A percentile compares a stretch with the other conserved stretches of the same genome.
These are phyloP conservation scores for Xenus cinereus DNA, from an alignment of 2,113 vertebrate species.

Conservation along the genomic window DNA sequence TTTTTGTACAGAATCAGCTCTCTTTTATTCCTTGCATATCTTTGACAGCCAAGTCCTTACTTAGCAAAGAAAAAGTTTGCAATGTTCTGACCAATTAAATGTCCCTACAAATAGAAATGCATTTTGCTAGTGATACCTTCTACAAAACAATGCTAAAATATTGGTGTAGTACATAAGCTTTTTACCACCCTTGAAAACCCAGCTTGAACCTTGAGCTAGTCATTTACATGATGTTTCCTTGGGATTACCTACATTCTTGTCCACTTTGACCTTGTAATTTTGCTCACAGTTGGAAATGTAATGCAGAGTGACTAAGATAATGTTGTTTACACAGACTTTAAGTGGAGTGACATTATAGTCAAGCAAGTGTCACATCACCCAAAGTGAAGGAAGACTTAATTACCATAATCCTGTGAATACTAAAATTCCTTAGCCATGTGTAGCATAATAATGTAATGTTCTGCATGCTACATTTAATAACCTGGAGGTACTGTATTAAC, in stretches of 20 bases:
- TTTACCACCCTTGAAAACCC: conserved; percentile 68
- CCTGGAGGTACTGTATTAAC: conserved; percentile 41
- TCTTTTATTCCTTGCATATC: background rate
- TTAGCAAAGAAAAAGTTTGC: background rate
- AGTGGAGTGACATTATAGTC: conserved; percentile 87
- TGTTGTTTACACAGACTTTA: conserved; percentile 88
- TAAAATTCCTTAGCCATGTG: conserved; percentile 79
- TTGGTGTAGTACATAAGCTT: conserved; percentile 36
- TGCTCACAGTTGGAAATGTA: conserved; percentile 80
- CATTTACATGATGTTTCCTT: conserved; percentile 77
- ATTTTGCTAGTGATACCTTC: background rate
- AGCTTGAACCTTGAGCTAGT: conserved; percentile 62
- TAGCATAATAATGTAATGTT: conserved; percentile 81
- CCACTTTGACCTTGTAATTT: conserved; percentile 84
- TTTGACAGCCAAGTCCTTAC: background rate
- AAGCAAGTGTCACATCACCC: conserved; percentile 83
- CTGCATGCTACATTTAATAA: conserved; percentile 70
- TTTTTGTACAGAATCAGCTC: background rate
- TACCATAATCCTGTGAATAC: conserved; percentile 83
- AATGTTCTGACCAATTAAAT: background rate
- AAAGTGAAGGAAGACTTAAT: conserved; percentile 84
- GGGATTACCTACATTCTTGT: conserved; percentile 77
- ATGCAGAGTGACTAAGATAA: conserved; percentile 83
- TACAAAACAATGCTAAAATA: conserved; percentile 12
- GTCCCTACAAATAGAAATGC: background rate